Base-by-base conservation (phyloP, 2,113 vertebrate species). In the Corythaeola cristata region DNA sequence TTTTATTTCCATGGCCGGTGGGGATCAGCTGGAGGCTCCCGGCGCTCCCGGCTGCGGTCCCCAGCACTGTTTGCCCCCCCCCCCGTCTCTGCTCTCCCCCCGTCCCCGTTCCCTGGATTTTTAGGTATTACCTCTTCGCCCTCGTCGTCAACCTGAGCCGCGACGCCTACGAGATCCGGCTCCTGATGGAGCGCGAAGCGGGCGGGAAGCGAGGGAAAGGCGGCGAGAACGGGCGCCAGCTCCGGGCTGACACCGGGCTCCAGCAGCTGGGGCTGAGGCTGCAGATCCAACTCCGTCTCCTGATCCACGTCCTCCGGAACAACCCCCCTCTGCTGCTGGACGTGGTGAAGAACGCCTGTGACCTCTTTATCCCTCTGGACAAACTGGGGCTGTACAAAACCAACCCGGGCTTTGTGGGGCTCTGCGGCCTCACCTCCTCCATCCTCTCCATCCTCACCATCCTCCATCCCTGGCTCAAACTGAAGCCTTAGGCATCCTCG, bases 271-370 rank as follows among this genome's bases (percentile, higher is more conserved):
- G 85, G 21, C 16, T 97, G 37, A 93, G 97, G 37, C 80, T 99
- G 35, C 97, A 63, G 55, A 58, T 97, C 5, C 98, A 93, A 86
- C 94, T 99, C 23, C 96, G 78, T 3, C 98, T 99, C 3, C 91
- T 99, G 50, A 63, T 69, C 6, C 97, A 37, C 0, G 98, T 99
- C 35, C 98, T 99, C 14, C 88, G 97, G 73, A 92, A 55, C 69
- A 99, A 99, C 96, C 99, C 99, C 0, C 99, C 99, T 0, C 97
- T 99, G 11, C 98, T 99, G 41, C 35, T 99, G 95, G 99, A 99
- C 89, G 71, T 99, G 89, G 77, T 99, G 79, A 98, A 98, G 93
- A 99, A 99, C 33, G 33, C 97, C 78, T 99, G 99, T 2, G 99
- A 99, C 59, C 72, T 99, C 53, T 98, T 99, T 92, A 99, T 99